Percentiles rank a stretch among this genome's conserved stretches.
phyloP scores from a whole-genome alignment of 2,888 invertebrate genomes.

The Lasius fuliginosus region DNA sequence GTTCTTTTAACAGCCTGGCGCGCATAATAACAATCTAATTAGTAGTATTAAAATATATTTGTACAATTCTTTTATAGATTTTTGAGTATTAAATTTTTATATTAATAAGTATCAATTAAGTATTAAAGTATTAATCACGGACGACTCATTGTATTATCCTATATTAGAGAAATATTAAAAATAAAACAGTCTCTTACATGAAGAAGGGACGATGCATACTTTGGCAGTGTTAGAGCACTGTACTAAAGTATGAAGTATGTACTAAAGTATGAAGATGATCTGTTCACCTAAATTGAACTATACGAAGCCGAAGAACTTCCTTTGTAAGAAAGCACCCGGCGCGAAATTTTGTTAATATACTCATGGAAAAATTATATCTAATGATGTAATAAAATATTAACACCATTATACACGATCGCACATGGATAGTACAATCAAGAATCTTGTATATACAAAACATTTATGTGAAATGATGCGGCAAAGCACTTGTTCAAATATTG shows the following conservation, averaged over 20 bases:
- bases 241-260: not conserved
- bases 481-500: constrained; percentile 9
- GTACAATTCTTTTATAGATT: not conserved
- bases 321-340: not conserved
- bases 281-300: not conserved
- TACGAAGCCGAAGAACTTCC: not conserved
- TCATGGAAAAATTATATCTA: not conserved
- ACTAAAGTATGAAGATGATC: not conserved
- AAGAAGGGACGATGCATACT: not conserved
- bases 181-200: constrained; percentile 14
- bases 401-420: not conserved
- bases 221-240: not conserved
- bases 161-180: not conserved
- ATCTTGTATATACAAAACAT: not conserved
- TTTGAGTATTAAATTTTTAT: no score
- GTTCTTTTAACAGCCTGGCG: not conserved
- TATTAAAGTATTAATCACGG: no score
- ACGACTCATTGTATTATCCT: no score
- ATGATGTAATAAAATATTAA: not conserved
- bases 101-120: no score
- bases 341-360: not conserved
- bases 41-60: not conserved
- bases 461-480: not conserved
- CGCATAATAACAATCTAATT: not conserved
- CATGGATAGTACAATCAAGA: not conserved